Conservation (phyloP, 2,113 vertebrate species). For the Conger conger region DNA sequence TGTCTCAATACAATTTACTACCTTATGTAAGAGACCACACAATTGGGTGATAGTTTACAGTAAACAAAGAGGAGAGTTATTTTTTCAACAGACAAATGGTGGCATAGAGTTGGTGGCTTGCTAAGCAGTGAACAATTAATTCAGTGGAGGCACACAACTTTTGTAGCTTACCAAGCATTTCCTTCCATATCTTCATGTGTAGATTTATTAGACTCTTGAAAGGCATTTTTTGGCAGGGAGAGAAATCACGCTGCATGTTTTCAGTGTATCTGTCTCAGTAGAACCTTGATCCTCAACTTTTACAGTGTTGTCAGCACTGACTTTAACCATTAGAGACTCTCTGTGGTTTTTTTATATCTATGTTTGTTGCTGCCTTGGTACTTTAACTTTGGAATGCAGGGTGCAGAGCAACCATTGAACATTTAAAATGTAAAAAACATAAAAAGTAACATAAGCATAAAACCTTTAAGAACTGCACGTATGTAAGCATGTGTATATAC, state of each 20-base stretch:
- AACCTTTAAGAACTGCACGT: no score
- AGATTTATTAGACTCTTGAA: neutral
- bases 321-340: no score
- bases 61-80: neutral
- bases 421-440: no score
- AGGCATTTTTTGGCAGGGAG: neutral
- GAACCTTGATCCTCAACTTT: neutral
- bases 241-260: neutral
- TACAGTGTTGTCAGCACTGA: neutral
- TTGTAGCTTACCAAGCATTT: neutral
- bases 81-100: neutral
- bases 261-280: neutral
- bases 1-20: neutral
- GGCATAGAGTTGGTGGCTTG: neutral
- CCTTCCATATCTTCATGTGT: neutral
- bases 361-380: no score
- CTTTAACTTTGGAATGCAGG: no score
- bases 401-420: no score
- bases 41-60: neutral
- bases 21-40: constrained; percentile 1
- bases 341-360: no score
- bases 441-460: no score
- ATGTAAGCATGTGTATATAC: no score
- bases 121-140: neutral
- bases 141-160: neutral